Conservation (phyloP, 1,140 invertebrate genomes). For the Formica selysi region DNA sequence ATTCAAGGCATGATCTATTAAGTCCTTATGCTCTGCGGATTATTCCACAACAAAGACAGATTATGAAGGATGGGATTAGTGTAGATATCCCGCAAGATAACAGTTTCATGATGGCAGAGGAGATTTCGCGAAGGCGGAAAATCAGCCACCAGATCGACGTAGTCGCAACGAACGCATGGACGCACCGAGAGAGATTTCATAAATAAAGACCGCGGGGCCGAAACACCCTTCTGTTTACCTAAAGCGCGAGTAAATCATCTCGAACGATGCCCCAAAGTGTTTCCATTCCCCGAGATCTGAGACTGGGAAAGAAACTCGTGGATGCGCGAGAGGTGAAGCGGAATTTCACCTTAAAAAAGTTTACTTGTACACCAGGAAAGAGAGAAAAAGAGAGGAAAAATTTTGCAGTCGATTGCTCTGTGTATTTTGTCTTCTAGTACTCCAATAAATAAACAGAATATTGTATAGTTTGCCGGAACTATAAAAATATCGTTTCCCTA, state of each 20-base stretch:
- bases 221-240: constrained; percentile 41
- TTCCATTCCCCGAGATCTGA: constrained; percentile 12
- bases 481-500: constrained; percentile 11
- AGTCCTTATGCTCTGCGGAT: not conserved
- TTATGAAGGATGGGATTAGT: not conserved
- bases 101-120: not conserved
- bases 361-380: not conserved
- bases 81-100: not conserved
- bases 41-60: constrained; percentile 18
- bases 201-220: constrained; percentile 37
- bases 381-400: not conserved
- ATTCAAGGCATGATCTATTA: constrained; percentile 26
- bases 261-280: constrained; percentile 32
- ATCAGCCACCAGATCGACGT: not conserved
- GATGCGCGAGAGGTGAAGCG: not conserved
- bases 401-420: constrained; percentile 31
- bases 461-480: not conserved
- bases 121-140: not conserved
- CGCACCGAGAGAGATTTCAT: constrained; percentile 20
- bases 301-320: constrained; percentile 18
- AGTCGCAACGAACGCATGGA: not conserved
- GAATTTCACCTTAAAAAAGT: not conserved
- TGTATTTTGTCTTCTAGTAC: constrained; percentile 35
- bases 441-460: constrained; percentile 41
- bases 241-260: constrained; percentile 23